Evolutionary conservation across 1,140 invertebrate genomes (phyloP), one percentile per base, ranked within the genome.

Genomic region (Branchinecta lindahli): DNA sequence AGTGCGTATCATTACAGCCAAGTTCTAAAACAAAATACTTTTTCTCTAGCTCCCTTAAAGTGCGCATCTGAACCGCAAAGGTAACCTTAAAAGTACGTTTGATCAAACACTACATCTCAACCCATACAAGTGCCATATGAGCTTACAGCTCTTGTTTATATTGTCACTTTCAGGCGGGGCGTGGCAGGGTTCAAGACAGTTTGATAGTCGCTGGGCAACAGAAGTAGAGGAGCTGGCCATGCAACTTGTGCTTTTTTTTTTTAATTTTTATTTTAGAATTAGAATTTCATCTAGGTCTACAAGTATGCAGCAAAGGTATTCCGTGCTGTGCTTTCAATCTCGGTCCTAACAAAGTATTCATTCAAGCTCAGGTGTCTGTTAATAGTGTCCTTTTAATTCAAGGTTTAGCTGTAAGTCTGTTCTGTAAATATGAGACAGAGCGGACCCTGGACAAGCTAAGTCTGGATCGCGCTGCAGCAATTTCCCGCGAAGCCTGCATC

Each of bases 361-460:
- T 6, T 12, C 12, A 15, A 20, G 12, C 12, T 3, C 12, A 61
- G 2, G 52, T 61, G 1, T 61, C 6, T 61, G 12, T 61, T 61
- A 61, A 61, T 15, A 12, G 12, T 61, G 52, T 61, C 1, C 2
- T 61, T 15, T 15, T 61, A 20, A 61, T 61, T 61, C 18, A 79
- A 87, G 91, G 92, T 80, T 82, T 94, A 72, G 89, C 90, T 46
- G 88, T 89, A 3, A 88, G 91, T 77, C 79, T 89, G 45, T 91
- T 91, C 78, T 87, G 87, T 21, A 85, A 87, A 77, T 82, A 85
- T 0, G 84, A 86, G 75, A 84, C 81, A 73, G 82, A 84, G 10
- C 82, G 83, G 74, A 88, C 88, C 7, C 80, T 96, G 74, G 88
- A 92, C 73, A 84, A 88, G 72, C 80, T 95, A 68, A 87, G 89